A percentile compares a stretch with the other conserved stretches of the same genome.
These are phyloP conservation scores for Odontesthes bonariensis DNA, from an alignment of 2,113 vertebrate genomes.

Conservation along the genomic window DNA sequence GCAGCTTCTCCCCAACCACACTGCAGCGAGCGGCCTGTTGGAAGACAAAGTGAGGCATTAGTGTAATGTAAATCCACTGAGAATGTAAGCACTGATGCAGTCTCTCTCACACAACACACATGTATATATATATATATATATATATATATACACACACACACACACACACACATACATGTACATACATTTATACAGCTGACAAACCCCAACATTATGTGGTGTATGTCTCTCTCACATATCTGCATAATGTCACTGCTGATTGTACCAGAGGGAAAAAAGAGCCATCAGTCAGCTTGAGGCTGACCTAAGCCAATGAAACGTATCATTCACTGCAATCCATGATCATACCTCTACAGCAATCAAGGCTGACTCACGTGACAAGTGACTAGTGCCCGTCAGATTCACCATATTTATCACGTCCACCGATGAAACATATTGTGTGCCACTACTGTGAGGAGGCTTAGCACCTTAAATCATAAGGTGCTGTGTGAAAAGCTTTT, in stretches of 20 bases:
- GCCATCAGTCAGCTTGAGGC: too few species aligned
- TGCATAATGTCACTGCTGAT: not conserved
- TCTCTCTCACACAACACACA: not conserved
- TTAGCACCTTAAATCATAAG: not conserved
- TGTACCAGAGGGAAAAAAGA: too few species aligned
- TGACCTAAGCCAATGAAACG: not conserved
- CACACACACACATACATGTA: too few species aligned
- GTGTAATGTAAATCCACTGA: constrained; percentile 9
- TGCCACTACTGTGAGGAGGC: not conserved
- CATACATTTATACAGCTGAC: not conserved
- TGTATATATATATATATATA: too few species aligned
- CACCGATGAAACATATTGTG: not conserved
- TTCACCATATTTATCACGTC: too few species aligned
- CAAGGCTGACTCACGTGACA: too few species aligned
- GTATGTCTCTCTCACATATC: not conserved
- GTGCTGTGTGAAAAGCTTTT: not conserved
- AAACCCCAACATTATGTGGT: not conserved
- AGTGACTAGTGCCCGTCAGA: too few species aligned
- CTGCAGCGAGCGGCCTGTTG: constrained; percentile 87
- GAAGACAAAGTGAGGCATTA: constrained; percentile 39
- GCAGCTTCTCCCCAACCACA: constrained; percentile 85
- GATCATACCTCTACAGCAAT: too few species aligned
- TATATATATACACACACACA: too few species aligned
- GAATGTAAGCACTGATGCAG: not conserved
- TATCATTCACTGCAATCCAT: not conserved